Evolutionary conservation across 2,888 invertebrate species (phyloP).

Genomic region (Platycnemis pennipes): DNA sequence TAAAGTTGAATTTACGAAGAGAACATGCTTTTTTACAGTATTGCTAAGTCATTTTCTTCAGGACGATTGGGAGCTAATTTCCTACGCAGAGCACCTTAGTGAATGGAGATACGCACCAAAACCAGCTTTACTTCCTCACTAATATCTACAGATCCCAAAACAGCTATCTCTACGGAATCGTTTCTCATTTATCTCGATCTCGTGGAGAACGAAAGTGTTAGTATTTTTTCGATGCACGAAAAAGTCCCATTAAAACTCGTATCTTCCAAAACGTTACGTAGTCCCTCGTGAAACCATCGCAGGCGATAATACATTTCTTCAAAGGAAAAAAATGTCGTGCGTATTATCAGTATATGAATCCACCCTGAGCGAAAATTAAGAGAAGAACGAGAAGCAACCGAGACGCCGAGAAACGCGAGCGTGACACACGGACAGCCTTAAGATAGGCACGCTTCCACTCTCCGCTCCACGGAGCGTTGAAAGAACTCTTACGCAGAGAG

Average conservation of each 20-base stretch:
- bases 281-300: neutral
- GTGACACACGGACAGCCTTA: neutral
- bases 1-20: too few species aligned
- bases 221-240: neutral
- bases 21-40: too few species aligned
- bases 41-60: too few species aligned
- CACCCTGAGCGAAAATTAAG: neutral
- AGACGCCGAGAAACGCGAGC: neutral
- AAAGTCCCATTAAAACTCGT: neutral
- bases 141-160: neutral
- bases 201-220: neutral
- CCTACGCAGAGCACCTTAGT: neutral
- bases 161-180: neutral
- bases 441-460: neutral
- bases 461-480: neutral
- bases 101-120: neutral
- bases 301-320: neutral
- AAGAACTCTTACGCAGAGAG: neutral
- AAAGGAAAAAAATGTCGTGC: neutral
- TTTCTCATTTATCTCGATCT: neutral
- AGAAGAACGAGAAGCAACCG: neutral
- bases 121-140: neutral
- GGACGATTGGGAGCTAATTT: too few species aligned
- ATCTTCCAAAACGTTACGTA: neutral
- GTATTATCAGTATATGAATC: neutral